A percentile compares a stretch with the other conserved stretches of the same genome.
Evolutionary conservation across 2,113 vertebrate genomes (phyloP).

Genomic region (Melanostigma gelatinosum): DNA sequence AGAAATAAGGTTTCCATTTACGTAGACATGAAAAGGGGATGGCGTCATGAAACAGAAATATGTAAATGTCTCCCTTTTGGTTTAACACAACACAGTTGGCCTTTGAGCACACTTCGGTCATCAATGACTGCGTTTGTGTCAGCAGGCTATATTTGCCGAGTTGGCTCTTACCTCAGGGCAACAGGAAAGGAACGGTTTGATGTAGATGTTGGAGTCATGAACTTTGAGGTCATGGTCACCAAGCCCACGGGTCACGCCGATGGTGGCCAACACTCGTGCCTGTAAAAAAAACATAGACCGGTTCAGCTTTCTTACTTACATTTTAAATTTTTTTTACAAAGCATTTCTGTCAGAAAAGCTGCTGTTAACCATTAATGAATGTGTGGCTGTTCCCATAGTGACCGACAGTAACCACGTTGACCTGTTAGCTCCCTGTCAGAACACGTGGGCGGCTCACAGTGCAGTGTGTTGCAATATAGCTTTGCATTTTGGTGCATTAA

Average conservation of each 20-base stretch:
- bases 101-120: neutral
- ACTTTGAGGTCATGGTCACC: slow-evolving; percentile 98
- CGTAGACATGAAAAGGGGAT: no score
- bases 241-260: slow-evolving; percentile 96
- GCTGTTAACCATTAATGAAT: neutral
- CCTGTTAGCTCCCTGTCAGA: neutral
- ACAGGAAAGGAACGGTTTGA: slow-evolving; percentile 97
- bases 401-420: neutral
- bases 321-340: neutral
- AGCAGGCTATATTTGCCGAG: neutral
- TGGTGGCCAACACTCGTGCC: slow-evolving; percentile 98
- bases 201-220: slow-evolving; percentile 97
- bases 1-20: no score
- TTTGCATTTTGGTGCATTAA: neutral
- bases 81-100: neutral
- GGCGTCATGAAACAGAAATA: no score
- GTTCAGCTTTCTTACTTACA: neutral
- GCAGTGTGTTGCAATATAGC: neutral
- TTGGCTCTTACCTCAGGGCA: slow-evolving; percentile 89
- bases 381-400: neutral
- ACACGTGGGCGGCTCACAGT: neutral
- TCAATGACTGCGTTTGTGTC: neutral
- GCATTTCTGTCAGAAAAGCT: neutral
- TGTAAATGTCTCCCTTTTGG: no score
- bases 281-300: slow-evolving; percentile 56